Conservation (phyloP, 64 coral and sea anemone genomes). For the Montipora foliosa region DNA sequence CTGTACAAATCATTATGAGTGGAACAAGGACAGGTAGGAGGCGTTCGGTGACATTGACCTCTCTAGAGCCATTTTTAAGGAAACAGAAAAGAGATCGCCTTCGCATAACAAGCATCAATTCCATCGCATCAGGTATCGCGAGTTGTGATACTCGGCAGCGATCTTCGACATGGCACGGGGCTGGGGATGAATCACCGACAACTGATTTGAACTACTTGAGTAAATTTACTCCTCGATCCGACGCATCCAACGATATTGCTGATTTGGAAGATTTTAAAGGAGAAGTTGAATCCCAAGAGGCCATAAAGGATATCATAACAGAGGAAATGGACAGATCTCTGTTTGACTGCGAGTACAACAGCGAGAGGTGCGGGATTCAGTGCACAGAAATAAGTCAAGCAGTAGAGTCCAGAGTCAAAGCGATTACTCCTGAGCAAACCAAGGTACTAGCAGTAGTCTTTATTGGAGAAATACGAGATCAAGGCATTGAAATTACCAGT, state of each 20-base stretch:
- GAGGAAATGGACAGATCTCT: constrained; percentile 78
- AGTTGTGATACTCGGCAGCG: constrained; percentile 32
- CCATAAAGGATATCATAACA: constrained; percentile 69
- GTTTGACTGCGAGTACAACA: constrained; percentile 57
- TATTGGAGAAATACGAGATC: constrained; percentile 90
- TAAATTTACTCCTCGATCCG: not conserved
- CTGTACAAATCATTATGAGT: constrained; percentile 1
- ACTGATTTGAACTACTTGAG: not conserved
- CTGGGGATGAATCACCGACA: constrained; percentile 7
- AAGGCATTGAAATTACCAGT: constrained; percentile 91
- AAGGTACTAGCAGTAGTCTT: constrained; percentile 84
- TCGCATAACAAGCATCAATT: constrained; percentile 62
- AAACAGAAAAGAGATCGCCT: constrained; percentile 41
- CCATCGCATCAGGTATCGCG: constrained; percentile 72
- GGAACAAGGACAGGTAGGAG: constrained; percentile 10
- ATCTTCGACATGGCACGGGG: constrained; percentile 82
- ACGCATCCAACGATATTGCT: constrained; percentile 42
- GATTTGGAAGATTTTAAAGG: constrained; percentile 79
- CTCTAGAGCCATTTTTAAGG: constrained; percentile 62
- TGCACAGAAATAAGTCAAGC: constrained; percentile 71
- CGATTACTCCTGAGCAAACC: constrained; percentile 36
- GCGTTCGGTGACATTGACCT: constrained; percentile 58
- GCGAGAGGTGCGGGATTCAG: constrained; percentile 71
- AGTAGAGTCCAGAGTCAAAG: constrained; percentile 77
- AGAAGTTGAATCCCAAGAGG: constrained; percentile 63